phyloP scores from a whole-genome alignment of 2,888 invertebrate genomes.

The Synanthedon formicaeformis region DNA sequence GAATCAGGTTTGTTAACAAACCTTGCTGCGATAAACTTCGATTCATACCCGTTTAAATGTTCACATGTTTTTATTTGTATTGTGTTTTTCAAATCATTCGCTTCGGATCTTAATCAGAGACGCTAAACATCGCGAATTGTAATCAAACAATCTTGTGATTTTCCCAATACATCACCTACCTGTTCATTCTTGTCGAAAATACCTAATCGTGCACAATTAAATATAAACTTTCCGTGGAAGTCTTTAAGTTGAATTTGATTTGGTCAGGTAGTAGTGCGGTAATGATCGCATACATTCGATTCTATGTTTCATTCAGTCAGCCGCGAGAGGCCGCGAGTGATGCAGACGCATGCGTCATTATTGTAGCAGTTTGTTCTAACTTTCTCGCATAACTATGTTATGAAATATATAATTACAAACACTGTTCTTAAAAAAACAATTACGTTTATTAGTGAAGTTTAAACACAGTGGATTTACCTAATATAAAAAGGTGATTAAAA shows the following conservation, averaged over 20 bases:
- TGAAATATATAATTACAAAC: too few relatives aligned
- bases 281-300: slow-evolving; percentile 13
- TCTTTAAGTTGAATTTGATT: slow-evolving; percentile 13
- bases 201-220: slow-evolving; percentile 3
- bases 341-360: slow-evolving; percentile 26
- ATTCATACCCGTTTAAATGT: too few relatives aligned
- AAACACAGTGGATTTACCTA: too few relatives aligned
- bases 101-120: too few relatives aligned
- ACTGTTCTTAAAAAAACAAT: too few relatives aligned
- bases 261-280: slow-evolving; percentile 26
- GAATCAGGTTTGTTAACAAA: too few relatives aligned
- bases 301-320: slow-evolving; percentile 23
- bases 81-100: too few relatives aligned
- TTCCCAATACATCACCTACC: slow-evolving; percentile 36
- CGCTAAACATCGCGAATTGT: slow-evolving; percentile 10
- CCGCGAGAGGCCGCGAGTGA: slow-evolving; percentile 28
- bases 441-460: too few relatives aligned
- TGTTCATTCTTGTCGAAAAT: slow-evolving; percentile 36
- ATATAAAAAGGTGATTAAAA: neutral
- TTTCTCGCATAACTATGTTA: slow-evolving; percentile 8
- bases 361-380: slow-evolving; percentile 23
- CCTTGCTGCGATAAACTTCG: too few relatives aligned
- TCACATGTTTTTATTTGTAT: too few relatives aligned
- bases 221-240: neutral
- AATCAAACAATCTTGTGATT: slow-evolving; percentile 38